Base-by-base conservation (phyloP, 2,113 vertebrate genomes). In the Oreochromis niloticus region DNA sequence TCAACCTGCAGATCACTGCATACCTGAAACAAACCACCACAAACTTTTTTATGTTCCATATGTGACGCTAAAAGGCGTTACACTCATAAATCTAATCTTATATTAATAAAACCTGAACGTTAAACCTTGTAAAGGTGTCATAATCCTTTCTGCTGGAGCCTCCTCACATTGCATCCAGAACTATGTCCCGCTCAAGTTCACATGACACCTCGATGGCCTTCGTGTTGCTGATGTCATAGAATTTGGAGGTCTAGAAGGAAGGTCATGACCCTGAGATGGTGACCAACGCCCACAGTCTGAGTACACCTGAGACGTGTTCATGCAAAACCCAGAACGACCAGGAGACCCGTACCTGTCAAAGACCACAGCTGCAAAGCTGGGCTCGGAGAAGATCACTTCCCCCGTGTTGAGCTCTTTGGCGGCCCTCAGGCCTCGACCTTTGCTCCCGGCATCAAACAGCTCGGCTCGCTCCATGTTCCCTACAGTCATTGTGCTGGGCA, bases 291-390 rank as follows among this genome's bases (percentile, higher is more conserved):
- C 14, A 30, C 19, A 43, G 16, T 68, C 32, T 19, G 36, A 50
- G 17, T 50, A 39, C 41, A 88, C 46, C 86, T 68, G 52, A 78
- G 16, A 71, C 34, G 96, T 75, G 71, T 92, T 57, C 9, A 27
- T 6, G 46, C 73, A n/a, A 82, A 88, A 52, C 19, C 96, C 96
- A 97, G 80, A 27, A 36, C 9, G 9, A 32, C 24, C 24, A 22
- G 11, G 17, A 79, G 41, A 27, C 9, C 39, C 30, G 91, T 94
- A 99, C 99, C 98, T 99, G 97, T 99, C 97, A 36, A 98, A 99
- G 80, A 99, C 99, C 80, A 99, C 98, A 0, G 99, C 99, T 0
- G 98, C 95, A 3, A 97, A 99, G 57, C 97, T 97, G 82, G 97
- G 94, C 89, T 99, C 98, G 0, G 98, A 96, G 7, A 99, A 99